Evolutionary conservation across 1,140 invertebrate genomes (phyloP), one percentile per base, ranked within the genome.

Genomic region (Drosophila watanabei): DNA sequence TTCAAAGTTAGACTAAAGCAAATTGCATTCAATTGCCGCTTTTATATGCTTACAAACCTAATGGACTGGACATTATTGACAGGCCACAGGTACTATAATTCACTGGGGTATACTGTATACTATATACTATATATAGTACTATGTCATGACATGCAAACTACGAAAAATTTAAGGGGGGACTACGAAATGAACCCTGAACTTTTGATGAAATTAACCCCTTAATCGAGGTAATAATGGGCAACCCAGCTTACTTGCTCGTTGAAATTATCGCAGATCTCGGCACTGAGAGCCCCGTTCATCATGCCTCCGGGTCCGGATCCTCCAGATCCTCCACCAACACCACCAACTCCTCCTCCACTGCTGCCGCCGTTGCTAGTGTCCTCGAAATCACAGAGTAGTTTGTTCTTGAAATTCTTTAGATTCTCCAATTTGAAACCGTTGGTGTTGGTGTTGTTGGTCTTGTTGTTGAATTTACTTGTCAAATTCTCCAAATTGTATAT

Each of bases 361-460:
- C 56, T 56, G 9, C 46, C 48, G 7, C n/a, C 35, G 39, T 33
- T 41, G 59, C 41, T 59, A 43, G 65, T 80, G 4, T 92, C 92
- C 54, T 91, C 87, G 39, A 93, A 93, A 90, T 93, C 92, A 86
- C 91, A 90, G 64, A 93, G 85, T 43, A 93, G 77, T 91, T 92
- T 93, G 75, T 93, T 93, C 69, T 93, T 93, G 46, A 93, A 92
- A 80, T 93, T 93, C 56, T 93, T 93, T 8, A 93, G 43, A 68
- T 93, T 90, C 49, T 93, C 92, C 76, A 93, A 79, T 62, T 93
- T 93, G 64, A 93, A 93, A 61, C 92, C 90, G 92, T 93, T 93
- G 20, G 90, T 93, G 51, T 93, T 93, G 6, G 91, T 93, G 49
- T 93, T 93, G 52, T 93, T 93, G 5, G 92, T 92, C 66, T 93